Conservation (phyloP, 2,888 invertebrate genomes). For the Pseudoips prasinana region DNA sequence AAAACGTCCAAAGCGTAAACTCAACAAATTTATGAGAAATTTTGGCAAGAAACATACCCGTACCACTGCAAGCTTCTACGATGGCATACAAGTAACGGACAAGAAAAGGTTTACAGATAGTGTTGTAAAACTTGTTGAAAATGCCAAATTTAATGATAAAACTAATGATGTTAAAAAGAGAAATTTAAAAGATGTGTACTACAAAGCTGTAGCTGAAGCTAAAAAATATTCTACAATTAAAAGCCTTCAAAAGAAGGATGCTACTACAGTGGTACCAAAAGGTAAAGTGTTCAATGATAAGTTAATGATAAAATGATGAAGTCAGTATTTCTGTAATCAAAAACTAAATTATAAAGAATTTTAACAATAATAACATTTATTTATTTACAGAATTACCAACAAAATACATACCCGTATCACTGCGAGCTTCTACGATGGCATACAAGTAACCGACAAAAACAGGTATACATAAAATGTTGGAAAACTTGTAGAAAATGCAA, state of each 20-base stretch:
- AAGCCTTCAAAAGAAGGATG: constrained; percentile 11
- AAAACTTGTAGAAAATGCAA: too few relatives aligned
- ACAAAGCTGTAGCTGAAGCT: constrained; percentile 43
- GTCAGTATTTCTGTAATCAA: too few relatives aligned
- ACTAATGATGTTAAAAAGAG: constrained; percentile 19
- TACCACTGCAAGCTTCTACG: constrained; percentile 28
- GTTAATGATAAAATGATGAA: too few relatives aligned
- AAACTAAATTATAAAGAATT: too few relatives aligned
- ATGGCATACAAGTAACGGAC: constrained; percentile 9
- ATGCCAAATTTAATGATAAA: not conserved
- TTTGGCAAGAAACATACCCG: constrained; percentile 39
- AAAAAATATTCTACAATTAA: constrained; percentile 38
- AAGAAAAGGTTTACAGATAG: constrained; percentile 1
- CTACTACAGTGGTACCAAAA: not conserved
- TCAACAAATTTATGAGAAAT: constrained; percentile 29
- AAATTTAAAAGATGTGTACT: constrained; percentile 50
- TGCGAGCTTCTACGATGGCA: constrained; percentile 17
- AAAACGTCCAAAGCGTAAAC: constrained; percentile 10
- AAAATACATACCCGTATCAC: constrained; percentile 41
- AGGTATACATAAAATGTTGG: not conserved
- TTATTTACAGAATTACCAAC: constrained; percentile 32
- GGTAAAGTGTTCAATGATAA: too few relatives aligned
- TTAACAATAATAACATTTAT: too few relatives aligned
- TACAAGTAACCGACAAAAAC: constrained; percentile 3
- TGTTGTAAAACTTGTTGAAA: too few relatives aligned